A percentile compares a stretch with the other conserved stretches of the same genome.
These are phyloP conservation scores for Chionodraco myersi DNA, from an alignment of 2,113 vertebrate genomes.

Conservation along the genomic window DNA sequence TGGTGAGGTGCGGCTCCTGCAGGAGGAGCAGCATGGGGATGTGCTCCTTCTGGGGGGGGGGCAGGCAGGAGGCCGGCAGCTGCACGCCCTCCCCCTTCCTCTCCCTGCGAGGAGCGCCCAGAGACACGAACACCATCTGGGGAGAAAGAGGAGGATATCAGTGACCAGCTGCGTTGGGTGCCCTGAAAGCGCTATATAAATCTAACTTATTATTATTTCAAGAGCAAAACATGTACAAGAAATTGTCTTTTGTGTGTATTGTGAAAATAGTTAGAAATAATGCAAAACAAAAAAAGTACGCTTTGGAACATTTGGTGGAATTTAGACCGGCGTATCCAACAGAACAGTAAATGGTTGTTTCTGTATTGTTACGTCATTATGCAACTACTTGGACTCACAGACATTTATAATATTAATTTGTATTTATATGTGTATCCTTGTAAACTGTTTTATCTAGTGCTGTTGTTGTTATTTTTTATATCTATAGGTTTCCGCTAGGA, in stretches of 20 bases:
- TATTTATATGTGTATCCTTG: too few relatives aligned
- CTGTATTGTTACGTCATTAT: too few relatives aligned
- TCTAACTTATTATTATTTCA: not conserved
- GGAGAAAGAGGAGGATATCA: not conserved
- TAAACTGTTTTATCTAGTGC: not conserved
- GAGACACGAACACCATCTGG: slow-evolving; percentile 99
- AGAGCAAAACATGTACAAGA: too few relatives aligned
- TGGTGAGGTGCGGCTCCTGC: slow-evolving; percentile 97
- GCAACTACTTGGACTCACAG: too few relatives aligned
- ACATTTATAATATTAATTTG: too few relatives aligned
- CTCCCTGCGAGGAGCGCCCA: slow-evolving; percentile 96
- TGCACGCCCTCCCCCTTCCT: slow-evolving; percentile 97
- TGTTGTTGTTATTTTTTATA: too few relatives aligned
- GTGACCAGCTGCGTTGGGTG: too few relatives aligned
- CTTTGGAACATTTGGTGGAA: not conserved
- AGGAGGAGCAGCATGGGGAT: slow-evolving; percentile 98
- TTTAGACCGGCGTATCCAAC: too few relatives aligned
- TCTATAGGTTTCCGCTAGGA: too few relatives aligned
- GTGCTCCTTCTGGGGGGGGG: slow-evolving; percentile 98
- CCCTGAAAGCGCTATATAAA: too few relatives aligned
- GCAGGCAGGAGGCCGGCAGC: slow-evolving; percentile 96
- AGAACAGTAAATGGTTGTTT: too few relatives aligned
- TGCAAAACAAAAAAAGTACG: not conserved
- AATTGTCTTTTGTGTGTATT: too few relatives aligned
- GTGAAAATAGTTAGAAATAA: not conserved